These are phyloP conservation scores for Schizaphis graminum DNA, from an alignment of 2,888 invertebrate genomes.

Conservation along the genomic window DNA sequence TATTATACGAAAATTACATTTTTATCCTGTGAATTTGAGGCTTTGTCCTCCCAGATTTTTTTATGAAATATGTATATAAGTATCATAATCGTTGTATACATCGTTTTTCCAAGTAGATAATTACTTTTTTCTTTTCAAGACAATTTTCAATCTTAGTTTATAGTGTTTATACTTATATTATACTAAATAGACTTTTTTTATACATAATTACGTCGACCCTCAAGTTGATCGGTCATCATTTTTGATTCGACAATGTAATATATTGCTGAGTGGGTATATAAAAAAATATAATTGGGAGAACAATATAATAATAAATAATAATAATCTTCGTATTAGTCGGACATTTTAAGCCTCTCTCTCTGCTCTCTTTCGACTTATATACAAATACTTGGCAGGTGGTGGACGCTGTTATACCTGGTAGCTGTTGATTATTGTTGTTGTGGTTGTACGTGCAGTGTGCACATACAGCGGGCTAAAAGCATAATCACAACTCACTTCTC, in stretches of 20 bases:
- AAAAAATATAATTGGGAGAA: background rate
- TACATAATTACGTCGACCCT: background rate
- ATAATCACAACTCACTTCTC: constrained; percentile 25
- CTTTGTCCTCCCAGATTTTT: background rate
- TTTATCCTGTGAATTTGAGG: constrained; percentile 56
- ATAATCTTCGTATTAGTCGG: constrained; percentile 43
- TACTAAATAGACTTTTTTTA: background rate
- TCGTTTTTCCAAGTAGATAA: constrained; percentile 15
- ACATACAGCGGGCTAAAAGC: constrained; percentile 38
- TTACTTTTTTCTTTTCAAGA: constrained; percentile 21
- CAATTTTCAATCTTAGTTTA: background rate
- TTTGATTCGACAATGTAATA: constrained; percentile 1
- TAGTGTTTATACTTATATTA: background rate
- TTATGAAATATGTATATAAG: background rate
- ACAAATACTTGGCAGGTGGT: background rate
- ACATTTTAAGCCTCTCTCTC: background rate
- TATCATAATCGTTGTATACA: background rate
- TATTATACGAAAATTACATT: constrained; percentile 56
- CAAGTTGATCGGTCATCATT: constrained; percentile 20
- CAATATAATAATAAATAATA: constrained; percentile 21
- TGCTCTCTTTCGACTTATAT: background rate
- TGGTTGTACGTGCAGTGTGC: background rate
- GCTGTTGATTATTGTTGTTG: background rate
- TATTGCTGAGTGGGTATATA: background rate
- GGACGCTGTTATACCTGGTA: background rate